Evolutionary conservation across 2,113 vertebrate species (phyloP).

Genomic region (Balaenoptera acutorostrata): DNA sequence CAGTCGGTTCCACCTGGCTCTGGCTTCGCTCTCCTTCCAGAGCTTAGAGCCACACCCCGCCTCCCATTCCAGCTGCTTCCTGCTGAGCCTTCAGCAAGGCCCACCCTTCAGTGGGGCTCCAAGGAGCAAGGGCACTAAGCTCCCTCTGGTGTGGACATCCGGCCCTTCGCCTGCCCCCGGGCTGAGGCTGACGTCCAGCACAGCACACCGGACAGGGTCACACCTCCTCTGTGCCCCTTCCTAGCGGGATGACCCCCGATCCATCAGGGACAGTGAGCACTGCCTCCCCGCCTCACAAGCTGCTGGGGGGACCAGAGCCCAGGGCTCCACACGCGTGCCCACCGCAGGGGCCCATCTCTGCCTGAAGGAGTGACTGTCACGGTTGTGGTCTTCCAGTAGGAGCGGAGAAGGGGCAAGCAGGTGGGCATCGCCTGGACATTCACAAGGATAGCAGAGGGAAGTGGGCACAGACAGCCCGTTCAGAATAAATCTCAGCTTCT

Average conservation of each 20-base stretch:
- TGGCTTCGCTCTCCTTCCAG: background rate
- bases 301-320: too few relatives aligned
- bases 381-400: background rate
- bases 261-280: background rate
- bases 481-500: background rate
- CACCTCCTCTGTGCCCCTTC: background rate
- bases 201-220: accelerated
- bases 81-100: background rate
- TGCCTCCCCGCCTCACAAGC: too few relatives aligned
- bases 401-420: background rate
- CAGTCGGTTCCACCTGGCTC: background rate
- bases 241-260: background rate
- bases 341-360: too few relatives aligned
- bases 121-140: background rate
- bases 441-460: background rate
- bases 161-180: background rate
- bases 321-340: too few relatives aligned
- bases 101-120: background rate
- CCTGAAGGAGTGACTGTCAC: too few relatives aligned
- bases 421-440: too few relatives aligned
- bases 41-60: background rate
- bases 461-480: background rate
- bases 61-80: background rate
- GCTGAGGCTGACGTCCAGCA: background rate
- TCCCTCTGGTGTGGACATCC: background rate